Evolutionary conservation across 2,113 vertebrate genomes (phyloP), one percentile per base, ranked within the genome.

Genomic region (Crotalus helleri): DNA sequence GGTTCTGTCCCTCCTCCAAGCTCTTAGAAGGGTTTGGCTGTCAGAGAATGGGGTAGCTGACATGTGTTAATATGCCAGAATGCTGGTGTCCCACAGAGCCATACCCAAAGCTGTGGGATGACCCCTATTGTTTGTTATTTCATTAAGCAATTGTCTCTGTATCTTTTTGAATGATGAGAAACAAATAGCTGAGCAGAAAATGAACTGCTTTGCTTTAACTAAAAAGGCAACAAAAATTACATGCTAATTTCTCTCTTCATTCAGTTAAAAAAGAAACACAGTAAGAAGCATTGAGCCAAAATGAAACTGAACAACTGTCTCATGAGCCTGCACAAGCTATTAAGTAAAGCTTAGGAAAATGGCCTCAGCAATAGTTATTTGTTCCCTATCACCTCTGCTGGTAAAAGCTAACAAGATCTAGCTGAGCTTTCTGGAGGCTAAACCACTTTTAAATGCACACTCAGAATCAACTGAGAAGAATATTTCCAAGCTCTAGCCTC

Each of bases 121-220:
- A 51, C 24, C 81, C 51, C 92, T 23, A 33, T 87, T 46, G 88
- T 49, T 92, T 89, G 54, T 61, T 94, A 94, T 92, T 94, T 92
- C 39, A 51, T 87, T 92, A 92, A 90, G 12, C 15, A 39, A 26
- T 69, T 86, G 57, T 54, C 91, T 57, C 53, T 69, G n/a, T 86
- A 44, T 26, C 69, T 86, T 57, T 92, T 90, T 9, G 69, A 87
- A 90, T 92, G 87, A 90, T 8, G 13, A 29, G 87, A 89, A 93
- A 51, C 46, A 54, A 92, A 90, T 33, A 49, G 9, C 51, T 55
- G 90, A 91, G 90, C n/a, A 85, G 29, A 89, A 59, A 85, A 39
- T 29, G 46, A 64, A 57, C 81, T 57, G 57, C 88, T 90, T 92
- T 69, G 81, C 81, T 19, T 24, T 61, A 57, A 92, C 91, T 21